These are phyloP conservation scores for Malacoraja senta DNA, from an alignment of 2,797 vertebrate genomes.

Conservation along the genomic window DNA sequence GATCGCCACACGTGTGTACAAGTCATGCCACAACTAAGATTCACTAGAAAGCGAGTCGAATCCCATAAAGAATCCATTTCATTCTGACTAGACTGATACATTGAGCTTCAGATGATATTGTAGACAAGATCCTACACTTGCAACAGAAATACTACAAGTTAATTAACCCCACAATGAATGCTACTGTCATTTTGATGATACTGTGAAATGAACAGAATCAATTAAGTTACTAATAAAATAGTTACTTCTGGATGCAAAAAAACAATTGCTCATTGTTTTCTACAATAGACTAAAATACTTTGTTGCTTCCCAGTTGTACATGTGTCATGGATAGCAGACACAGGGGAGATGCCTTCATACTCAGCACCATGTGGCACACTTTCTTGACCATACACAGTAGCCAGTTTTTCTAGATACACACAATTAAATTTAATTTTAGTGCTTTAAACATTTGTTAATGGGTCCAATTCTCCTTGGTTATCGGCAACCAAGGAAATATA, in stretches of 20 bases:
- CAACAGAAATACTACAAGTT: not conserved
- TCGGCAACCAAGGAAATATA: not conserved
- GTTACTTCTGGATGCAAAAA: not conserved
- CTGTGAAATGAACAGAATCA: not conserved
- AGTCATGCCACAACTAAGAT: not conserved
- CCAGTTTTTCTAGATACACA: not conserved
- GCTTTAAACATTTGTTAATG: not conserved
- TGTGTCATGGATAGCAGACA: not conserved
- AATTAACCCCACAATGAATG: not conserved
- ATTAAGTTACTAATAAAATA: not conserved
- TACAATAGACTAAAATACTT: conserved; percentile 16
- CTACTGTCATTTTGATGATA: not conserved
- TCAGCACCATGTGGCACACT: not conserved
- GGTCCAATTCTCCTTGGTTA: not conserved
- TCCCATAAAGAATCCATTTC: not conserved
- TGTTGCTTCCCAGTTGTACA: too few species aligned
- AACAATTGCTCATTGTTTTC: not conserved
- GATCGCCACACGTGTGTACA: not conserved
- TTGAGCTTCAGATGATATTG: not conserved
- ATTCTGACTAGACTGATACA: not conserved
- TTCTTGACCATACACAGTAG: not conserved
- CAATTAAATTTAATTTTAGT: not conserved
- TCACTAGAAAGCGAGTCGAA: not conserved
- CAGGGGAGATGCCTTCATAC: not conserved
- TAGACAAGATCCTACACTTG: not conserved